phyloP scores from a whole-genome alignment of 2,797 vertebrate species.

The Percopsis omiscomaycus region DNA sequence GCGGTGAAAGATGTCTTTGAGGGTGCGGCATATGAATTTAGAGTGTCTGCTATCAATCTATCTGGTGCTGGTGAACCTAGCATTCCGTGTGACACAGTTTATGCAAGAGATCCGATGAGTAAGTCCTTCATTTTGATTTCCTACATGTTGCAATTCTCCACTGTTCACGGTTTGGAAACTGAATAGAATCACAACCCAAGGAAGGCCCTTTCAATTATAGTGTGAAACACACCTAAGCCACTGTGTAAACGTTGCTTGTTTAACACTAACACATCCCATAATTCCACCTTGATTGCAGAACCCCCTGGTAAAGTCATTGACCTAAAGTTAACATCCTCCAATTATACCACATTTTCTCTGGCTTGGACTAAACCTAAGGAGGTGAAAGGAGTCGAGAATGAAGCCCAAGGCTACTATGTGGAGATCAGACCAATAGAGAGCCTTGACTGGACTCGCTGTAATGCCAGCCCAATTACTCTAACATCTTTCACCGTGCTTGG shows the following conservation, averaged over 20 bases:
- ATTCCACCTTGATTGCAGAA: slow-evolving; percentile 69
- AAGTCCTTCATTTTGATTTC: slow-evolving; percentile 51
- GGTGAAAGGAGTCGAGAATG: slow-evolving; percentile 68
- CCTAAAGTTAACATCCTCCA: slow-evolving; percentile 81
- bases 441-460: slow-evolving; percentile 83
- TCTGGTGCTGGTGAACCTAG: slow-evolving; percentile 85
- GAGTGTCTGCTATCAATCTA: slow-evolving; percentile 84
- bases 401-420: slow-evolving; percentile 84
- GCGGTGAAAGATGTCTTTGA: slow-evolving; percentile 79
- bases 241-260: slow-evolving; percentile 15
- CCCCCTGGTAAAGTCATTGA: slow-evolving; percentile 81
- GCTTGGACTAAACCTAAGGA: slow-evolving; percentile 83
- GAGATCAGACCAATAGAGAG: slow-evolving; percentile 78
- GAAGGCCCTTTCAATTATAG: not conserved
- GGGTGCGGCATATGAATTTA: slow-evolving; percentile 86
- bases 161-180: not conserved
- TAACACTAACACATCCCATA: not conserved
- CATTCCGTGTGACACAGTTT: slow-evolving; percentile 76
- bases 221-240: no score
- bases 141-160: not conserved
- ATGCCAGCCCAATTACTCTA: slow-evolving; percentile 61
- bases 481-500: slow-evolving; percentile 82
- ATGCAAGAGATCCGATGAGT: slow-evolving; percentile 83
- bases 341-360: slow-evolving; percentile 79
- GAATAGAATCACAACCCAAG: not conserved